phyloP scores from a whole-genome alignment of 2,113 vertebrate species.

The Thalassarche chlororhynchos region DNA sequence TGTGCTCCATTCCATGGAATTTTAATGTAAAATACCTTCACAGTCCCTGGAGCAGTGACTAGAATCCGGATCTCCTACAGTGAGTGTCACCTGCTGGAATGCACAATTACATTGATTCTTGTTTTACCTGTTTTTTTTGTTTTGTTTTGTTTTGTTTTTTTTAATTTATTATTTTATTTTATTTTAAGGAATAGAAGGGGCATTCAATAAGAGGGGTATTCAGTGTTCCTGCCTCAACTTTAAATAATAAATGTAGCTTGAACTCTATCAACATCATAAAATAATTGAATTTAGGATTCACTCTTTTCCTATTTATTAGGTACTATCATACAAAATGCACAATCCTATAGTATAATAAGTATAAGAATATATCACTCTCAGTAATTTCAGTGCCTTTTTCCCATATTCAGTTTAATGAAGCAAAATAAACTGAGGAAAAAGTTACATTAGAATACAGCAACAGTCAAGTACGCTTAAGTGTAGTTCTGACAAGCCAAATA shows the following conservation, averaged over 20 bases:
- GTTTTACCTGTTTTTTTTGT: neutral
- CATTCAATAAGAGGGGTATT: neutral
- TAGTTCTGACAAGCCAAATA: neutral
- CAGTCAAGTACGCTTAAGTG: neutral
- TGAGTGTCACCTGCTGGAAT: neutral
- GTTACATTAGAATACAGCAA: neutral
- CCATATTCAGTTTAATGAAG: neutral
- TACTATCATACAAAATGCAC: neutral
- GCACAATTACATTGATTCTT: neutral
- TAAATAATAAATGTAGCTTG: neutral
- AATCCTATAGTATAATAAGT: neutral
- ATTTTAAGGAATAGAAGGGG: neutral
- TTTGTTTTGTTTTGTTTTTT: neutral
- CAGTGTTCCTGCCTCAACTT: neutral
- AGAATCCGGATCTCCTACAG: neutral
- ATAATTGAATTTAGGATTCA: neutral
- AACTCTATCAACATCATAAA: neutral
- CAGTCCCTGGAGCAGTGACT: neutral
- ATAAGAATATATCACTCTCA: neutral
- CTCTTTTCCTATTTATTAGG: neutral
- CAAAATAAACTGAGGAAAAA: neutral
- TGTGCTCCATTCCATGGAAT: neutral
- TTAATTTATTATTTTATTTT: neutral
- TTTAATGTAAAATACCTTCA: neutral
- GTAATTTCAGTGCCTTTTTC: neutral